These are phyloP conservation scores for Conus betulinus DNA, from an alignment of 1,140 invertebrate species.

Conservation along the genomic window DNA sequence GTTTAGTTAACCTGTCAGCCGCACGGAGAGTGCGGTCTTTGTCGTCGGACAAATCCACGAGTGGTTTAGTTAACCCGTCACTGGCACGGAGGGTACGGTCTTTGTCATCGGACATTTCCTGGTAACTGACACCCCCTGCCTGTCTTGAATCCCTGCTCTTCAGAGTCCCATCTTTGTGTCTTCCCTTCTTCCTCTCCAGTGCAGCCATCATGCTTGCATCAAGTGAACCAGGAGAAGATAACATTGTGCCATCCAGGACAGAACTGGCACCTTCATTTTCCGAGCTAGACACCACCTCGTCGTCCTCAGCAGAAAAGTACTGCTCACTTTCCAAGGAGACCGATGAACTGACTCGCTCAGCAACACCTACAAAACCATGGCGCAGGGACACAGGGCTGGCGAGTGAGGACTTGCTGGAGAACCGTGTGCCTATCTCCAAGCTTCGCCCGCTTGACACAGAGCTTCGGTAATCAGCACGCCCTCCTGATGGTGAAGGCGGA, in stretches of 20 bases:
- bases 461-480: not conserved
- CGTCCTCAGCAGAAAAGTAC: slow-evolving; percentile 69
- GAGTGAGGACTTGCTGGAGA: slow-evolving; percentile 47
- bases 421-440: slow-evolving; percentile 20
- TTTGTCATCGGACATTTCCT: not conserved
- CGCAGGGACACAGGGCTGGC: slow-evolving; percentile 51
- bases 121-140: not conserved
- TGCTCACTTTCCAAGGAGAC: slow-evolving; percentile 65
- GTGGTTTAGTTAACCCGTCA: not conserved
- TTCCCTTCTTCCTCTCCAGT: not conserved
- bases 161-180: slow-evolving; percentile 1
- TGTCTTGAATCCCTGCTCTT: slow-evolving; percentile 5
- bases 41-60: not conserved
- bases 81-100: not conserved
- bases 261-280: slow-evolving; percentile 37
- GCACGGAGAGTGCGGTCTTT: not conserved
- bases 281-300: slow-evolving; percentile 44
- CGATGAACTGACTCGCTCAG: slow-evolving; percentile 43
- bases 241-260: not conserved
- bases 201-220: not conserved
- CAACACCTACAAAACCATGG: slow-evolving; percentile 42
- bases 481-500: slow-evolving; percentile 40
- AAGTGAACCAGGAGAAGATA: not conserved
- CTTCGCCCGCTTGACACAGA: slow-evolving; percentile 34
- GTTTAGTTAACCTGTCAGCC: not conserved